Evolutionary conservation across 92 coral and sea anemone genomes (phyloP).

Genomic region (Palythoa grandiflora): DNA sequence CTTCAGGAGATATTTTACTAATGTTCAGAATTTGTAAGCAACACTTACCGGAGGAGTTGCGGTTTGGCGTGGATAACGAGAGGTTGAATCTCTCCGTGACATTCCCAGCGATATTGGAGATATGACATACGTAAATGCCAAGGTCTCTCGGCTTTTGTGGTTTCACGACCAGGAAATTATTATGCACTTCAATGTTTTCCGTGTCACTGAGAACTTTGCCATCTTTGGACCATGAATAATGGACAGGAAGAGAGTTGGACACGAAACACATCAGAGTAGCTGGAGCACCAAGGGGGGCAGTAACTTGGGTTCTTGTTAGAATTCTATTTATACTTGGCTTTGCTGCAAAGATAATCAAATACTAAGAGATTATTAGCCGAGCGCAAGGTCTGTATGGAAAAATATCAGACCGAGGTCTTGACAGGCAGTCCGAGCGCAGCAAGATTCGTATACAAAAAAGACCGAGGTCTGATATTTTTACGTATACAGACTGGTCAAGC

Average conservation of each 20-base stretch:
- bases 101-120: not conserved
- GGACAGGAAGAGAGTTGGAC: not conserved
- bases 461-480: too few relatives aligned
- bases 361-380: not conserved
- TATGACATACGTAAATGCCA: not conserved
- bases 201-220: not conserved
- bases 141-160: not conserved
- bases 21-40: not conserved
- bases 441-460: too few relatives aligned
- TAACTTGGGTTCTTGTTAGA: not conserved
- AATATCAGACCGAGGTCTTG: too few relatives aligned
- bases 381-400: too few relatives aligned
- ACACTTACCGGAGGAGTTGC: not conserved
- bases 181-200: not conserved
- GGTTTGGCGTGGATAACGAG: not conserved
- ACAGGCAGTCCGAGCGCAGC: too few relatives aligned
- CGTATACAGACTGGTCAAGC: too few relatives aligned
- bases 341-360: not conserved
- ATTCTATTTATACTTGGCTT: not conserved
- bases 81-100: not conserved
- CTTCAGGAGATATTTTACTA: too few relatives aligned
- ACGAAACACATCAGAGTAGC: not conserved
- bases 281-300: not conserved
- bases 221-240: not conserved
- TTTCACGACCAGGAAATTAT: not conserved